phyloP scores from a whole-genome alignment of 1,140 invertebrate species.

The Magallana ariakensis region DNA sequence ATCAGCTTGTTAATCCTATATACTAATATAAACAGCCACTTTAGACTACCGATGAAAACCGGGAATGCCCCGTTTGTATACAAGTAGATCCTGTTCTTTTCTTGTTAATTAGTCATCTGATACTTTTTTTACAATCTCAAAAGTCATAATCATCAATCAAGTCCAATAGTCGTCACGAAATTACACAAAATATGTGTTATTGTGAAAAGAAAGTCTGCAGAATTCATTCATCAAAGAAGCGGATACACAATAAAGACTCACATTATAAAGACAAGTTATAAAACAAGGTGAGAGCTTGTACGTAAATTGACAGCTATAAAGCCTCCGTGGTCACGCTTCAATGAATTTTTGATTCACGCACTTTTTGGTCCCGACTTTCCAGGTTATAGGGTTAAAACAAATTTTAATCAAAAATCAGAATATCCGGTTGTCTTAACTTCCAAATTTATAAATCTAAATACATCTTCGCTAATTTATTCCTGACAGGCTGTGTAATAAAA shows the following conservation, averaged over 20 bases:
- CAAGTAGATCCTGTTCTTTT: background rate
- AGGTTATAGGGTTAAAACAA: constrained; percentile 6
- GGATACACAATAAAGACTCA: constrained; percentile 2
- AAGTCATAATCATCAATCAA: constrained; percentile 38
- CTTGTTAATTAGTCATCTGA: constrained; percentile 1
- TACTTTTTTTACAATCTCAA: background rate
- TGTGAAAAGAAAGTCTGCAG: constrained; percentile 3
- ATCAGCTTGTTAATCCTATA: constrained; percentile 28
- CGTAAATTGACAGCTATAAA: constrained; percentile 20
- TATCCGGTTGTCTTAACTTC: background rate
- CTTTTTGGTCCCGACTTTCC: background rate
- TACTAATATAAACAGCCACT: constrained; percentile 5
- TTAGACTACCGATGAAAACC: background rate
- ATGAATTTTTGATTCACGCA: background rate
- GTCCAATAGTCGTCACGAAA: constrained; percentile 3
- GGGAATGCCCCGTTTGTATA: background rate
- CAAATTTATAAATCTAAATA: too few species aligned
- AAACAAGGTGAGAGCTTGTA: constrained; percentile 27
- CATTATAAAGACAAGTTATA: constrained; percentile 4
- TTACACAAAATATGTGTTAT: constrained; percentile 28
- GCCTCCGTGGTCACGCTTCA: background rate
- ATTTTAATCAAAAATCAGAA: background rate
- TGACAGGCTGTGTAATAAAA: background rate
- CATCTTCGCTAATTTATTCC: background rate
- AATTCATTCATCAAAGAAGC: constrained; percentile 33